Conservation (phyloP, 2,113 vertebrate genomes). For the Bufo bufo region DNA sequence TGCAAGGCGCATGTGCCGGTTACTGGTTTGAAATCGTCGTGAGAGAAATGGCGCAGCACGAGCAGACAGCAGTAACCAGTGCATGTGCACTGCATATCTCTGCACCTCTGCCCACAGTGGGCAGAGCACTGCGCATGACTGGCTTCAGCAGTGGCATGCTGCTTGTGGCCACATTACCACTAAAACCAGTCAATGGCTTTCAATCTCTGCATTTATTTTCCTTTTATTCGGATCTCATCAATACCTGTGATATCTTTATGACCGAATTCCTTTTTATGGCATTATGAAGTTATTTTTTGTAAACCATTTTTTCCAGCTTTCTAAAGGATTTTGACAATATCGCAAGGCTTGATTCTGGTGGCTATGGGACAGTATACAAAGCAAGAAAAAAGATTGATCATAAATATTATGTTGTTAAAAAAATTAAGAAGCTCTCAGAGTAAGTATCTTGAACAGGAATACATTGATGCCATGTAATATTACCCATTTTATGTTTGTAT, state of each 20-base stretch:
- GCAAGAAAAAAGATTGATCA: conserved; percentile 12
- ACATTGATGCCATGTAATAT: not conserved
- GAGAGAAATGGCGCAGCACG: no score
- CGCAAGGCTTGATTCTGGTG: not conserved
- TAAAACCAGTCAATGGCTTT: no score
- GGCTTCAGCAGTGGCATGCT: no score
- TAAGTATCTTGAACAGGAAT: conserved; percentile 5
- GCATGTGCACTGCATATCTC: no score
- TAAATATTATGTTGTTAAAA: conserved; percentile 33
- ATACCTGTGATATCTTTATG: not conserved
- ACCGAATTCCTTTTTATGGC: not conserved
- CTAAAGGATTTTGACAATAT: conserved; percentile 1
- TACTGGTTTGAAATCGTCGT: no score
- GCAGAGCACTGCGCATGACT: no score
- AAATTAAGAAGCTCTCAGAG: conserved; percentile 18
- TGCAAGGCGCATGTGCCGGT: no score
- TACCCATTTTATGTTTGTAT: not conserved
- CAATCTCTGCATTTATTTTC: no score
- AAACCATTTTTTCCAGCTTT: not conserved
- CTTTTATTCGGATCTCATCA: not conserved
- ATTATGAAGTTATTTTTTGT: not conserved
- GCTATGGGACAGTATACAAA: conserved; percentile 47
- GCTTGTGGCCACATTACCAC: no score
- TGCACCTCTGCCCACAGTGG: no score
- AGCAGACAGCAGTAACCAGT: no score